Base-by-base conservation (phyloP, 2,113 vertebrate genomes). In the Chaetodon auriga region DNA sequence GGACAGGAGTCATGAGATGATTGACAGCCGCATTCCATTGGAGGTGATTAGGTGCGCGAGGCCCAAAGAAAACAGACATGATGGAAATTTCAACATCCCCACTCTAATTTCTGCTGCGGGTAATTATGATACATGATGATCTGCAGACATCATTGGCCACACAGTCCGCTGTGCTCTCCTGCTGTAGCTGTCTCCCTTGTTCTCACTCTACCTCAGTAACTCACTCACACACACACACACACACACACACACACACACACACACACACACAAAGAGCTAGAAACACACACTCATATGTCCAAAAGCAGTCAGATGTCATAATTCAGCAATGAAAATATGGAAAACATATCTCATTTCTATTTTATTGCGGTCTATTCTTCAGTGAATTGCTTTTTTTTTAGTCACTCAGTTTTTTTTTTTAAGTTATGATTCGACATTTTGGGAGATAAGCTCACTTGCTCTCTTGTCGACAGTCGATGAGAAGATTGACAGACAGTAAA, bases 61-160 rank as follows among this genome's bases (percentile, higher is more conserved):
- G 87, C 89, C 88, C 90, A 94, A 94, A 92, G 90, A 93, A 92
- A 94, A 93, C 89, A 90, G 90, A 92, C 92, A 93, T 87, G 94
- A 92, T 94, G 92, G 90, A 94, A 92, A 92, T 95, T 93, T 94
- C 86, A 92, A 94, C 92, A 91, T 92, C 90, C 90, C 81, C 13
- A 35, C 87, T 90, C 86, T 93, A 94, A 94, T 95, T 95, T 94
- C 88, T 87, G 78, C 86, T 72, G 64, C 0, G 84, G 80, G 78
- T 95, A 92, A 95, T 95, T 94, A 93, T 92, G 93, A 94, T 92
- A 90, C 92, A 93, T 94, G 93, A 93, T 92, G 93, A 94, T 93
- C 80, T 89, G 87, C 87, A 92, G 90, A 94, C 89, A 93, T 92
- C 89, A 89, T 87, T 84, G 92, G 90, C 91, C 90, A 90, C 89